Conservation (phyloP, 2,797 vertebrate genomes). For the Tapirus indicus region DNA sequence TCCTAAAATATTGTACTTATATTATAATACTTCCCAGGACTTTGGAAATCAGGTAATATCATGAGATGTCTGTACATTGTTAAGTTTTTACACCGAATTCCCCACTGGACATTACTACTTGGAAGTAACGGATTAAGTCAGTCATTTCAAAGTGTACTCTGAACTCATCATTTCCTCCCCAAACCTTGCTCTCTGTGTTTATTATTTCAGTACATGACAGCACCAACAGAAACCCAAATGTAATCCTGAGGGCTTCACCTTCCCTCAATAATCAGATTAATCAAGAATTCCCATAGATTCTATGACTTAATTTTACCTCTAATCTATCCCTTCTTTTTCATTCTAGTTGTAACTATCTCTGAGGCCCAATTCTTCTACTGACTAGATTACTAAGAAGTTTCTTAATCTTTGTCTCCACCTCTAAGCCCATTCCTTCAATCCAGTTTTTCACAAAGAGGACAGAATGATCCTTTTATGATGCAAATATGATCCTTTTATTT, state of each 20-base stretch:
- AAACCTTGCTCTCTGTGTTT: background rate
- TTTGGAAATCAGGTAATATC: background rate
- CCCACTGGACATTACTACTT: background rate
- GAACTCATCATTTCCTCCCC: background rate
- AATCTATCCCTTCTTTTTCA: slow-evolving; percentile 17
- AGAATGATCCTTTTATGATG: background rate
- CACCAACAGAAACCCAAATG: background rate
- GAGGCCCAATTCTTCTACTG: background rate
- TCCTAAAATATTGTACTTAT: background rate
- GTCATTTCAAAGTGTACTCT: background rate
- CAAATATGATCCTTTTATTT: background rate
- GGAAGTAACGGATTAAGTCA: background rate
- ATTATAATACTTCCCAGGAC: background rate
- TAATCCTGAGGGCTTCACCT: background rate
- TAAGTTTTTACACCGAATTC: background rate
- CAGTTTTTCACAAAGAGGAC: background rate
- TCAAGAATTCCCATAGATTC: background rate
- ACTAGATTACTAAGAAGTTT: background rate
- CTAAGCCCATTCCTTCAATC: background rate
- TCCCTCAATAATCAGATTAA: background rate
- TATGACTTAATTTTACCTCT: background rate
- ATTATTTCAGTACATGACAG: background rate
- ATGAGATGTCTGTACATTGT: background rate
- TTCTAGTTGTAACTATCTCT: background rate
- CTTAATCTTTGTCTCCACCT: background rate